Percentiles rank a stretch among this genome's conserved stretches.
phyloP scores from a whole-genome alignment of 2,888 invertebrate genomes.

The Kuschelorhynchus macadamiae region DNA sequence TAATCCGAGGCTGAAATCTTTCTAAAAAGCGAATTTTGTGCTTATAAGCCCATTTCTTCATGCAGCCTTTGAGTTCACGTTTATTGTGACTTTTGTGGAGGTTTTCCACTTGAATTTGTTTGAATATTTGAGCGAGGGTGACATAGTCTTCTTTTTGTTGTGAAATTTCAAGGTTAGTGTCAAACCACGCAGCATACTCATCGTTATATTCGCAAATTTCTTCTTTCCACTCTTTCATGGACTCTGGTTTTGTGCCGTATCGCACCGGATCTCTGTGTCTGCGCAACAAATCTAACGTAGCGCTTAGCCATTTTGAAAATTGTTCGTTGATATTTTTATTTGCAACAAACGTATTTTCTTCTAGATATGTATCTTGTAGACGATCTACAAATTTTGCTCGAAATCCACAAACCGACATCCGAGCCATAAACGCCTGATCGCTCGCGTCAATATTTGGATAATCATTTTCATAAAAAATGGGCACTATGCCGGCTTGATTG shows the following conservation, averaged over 20 bases:
- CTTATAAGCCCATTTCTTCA: slow-evolving; percentile 3
- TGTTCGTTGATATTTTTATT: neutral
- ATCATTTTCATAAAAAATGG: neutral
- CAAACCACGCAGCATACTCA: slow-evolving; percentile 1
- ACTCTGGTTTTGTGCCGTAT: slow-evolving; percentile 5
- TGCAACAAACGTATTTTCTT: slow-evolving; percentile 1
- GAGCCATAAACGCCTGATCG: slow-evolving; percentile 9
- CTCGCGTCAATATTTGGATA: slow-evolving; percentile 3
- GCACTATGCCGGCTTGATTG: neutral
- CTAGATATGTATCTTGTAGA: neutral
- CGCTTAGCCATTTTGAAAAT: slow-evolving; percentile 1
- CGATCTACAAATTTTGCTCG: slow-evolving; percentile 8
- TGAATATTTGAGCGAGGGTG: neutral
- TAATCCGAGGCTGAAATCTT: neutral
- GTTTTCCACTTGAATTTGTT: neutral
- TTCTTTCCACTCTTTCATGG: neutral
- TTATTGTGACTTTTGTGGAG: neutral
- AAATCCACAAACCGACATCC: neutral
- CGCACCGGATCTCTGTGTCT: neutral
- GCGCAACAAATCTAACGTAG: slow-evolving; percentile 4
- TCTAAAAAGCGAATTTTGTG: neutral
- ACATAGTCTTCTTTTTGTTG: neutral
- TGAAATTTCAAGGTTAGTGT: neutral
- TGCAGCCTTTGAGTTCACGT: neutral
- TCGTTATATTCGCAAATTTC: neutral